Evolutionary conservation across 2,888 invertebrate genomes (phyloP), one percentile per base, ranked within the genome.

Genomic region (Lypha dubia): DNA sequence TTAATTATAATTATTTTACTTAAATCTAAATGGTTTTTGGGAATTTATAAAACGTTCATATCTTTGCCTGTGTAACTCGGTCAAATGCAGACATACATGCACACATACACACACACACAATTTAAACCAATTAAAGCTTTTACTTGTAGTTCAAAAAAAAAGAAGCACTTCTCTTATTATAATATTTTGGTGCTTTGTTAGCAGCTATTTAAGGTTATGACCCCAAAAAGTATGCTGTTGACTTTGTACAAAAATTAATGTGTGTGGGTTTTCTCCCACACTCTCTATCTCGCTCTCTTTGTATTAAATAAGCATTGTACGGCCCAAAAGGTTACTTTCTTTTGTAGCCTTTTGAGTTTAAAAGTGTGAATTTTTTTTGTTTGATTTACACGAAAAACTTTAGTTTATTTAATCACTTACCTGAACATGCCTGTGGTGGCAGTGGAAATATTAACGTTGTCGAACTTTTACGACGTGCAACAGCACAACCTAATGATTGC

Each of bases 341-440:
- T 20, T 5, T 49, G 46, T 60, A 20, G 11, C 13, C 46, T 49
- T 28, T 49, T 5, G 2, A 4, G 15, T 60, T 51, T 56, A 11
- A 71, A 7, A 56, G 4, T 35, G 17, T 22, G 17, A 0, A 15
- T 2, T 65, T 62, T 65, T 62, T 46, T 22, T 38, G 1, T 24
- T 20, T 56, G 53, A 9, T 86, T 91, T 90, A 93, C n/a, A n/a
- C n/a, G 1, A 3, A 41, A 2, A 44, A 11, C 38, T 17, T 41
- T 9, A 60, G 1, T 22, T 8, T 44, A 3, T 70, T 3, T 32
- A 22, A 32, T 44, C 65, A 38, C 24, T 73, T 94, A 97, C 97
- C 97, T 94, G 97, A 97, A 93, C 98, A 98, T 87, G 98, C 98
- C 92, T 98, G 98, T 32, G 98, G 97, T 85, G 98, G 98, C 89